Percentiles rank a stretch among this genome's conserved stretches.
Evolutionary conservation across 2,113 vertebrate genomes (phyloP).

Genomic region (Saimiri boliviensis): DNA sequence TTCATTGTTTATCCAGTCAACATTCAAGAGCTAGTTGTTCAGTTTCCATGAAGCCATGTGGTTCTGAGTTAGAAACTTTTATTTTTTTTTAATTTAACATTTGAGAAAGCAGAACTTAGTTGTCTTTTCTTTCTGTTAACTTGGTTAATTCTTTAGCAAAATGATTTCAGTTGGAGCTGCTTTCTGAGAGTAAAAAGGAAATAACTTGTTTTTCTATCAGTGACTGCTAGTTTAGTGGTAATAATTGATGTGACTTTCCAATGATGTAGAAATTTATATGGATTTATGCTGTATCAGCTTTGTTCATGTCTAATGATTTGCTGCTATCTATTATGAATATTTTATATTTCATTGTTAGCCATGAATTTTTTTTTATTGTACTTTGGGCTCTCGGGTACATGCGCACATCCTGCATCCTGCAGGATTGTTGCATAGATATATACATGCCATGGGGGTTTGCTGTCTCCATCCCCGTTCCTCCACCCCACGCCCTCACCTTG

Average conservation of each 20-base stretch:
- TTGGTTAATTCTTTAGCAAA: slow-evolving; percentile 16
- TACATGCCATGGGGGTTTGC: no score
- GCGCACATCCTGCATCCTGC: no score
- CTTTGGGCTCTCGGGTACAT: no score
- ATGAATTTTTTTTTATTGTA: neutral
- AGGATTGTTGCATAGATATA: no score
- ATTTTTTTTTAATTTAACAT: neutral
- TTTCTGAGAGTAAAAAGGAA: slow-evolving; percentile 30
- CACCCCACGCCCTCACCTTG: no score
- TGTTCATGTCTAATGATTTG: neutral
- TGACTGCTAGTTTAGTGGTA: neutral
- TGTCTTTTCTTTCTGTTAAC: neutral
- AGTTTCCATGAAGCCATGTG: no score
- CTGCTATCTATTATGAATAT: neutral
- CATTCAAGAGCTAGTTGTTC: no score
- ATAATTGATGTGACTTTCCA: neutral
- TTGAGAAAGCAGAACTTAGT: neutral
- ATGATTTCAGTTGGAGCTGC: neutral
- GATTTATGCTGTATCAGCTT: neutral
- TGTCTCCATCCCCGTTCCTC: no score
- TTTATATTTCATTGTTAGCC: neutral
- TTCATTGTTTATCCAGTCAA: no score
- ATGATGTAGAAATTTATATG: neutral
- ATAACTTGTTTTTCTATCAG: neutral
- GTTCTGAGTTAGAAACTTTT: no score